Evolutionary conservation across 2,888 invertebrate species (phyloP).

Genomic region (Odontomyia ornata): DNA sequence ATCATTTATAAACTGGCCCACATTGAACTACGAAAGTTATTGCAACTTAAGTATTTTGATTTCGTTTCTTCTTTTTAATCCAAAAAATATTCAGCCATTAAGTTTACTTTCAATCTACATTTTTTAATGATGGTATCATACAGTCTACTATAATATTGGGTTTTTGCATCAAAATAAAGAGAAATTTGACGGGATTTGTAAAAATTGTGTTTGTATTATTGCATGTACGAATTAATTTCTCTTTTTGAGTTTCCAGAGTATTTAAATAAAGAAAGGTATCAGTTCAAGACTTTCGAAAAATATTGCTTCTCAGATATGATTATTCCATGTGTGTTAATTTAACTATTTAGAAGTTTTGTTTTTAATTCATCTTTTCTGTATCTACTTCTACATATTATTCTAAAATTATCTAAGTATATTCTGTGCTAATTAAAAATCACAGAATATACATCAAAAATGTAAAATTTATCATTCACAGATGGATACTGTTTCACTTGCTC

Average conservation of each 20-base stretch:
- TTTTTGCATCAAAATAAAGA: background rate
- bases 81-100: too few relatives aligned
- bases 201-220: too few relatives aligned
- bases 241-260: background rate
- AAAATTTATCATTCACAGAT: constrained; percentile 41
- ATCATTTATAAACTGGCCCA: too few relatives aligned
- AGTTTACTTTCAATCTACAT: too few relatives aligned
- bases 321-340: constrained; percentile 4
- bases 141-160: background rate
- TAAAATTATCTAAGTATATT: constrained; percentile 11
- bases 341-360: background rate
- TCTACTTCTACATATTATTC: background rate
- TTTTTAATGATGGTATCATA: too few relatives aligned
- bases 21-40: too few relatives aligned
- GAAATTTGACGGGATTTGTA: too few relatives aligned
- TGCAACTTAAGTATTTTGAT: too few relatives aligned
- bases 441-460: constrained; percentile 8
- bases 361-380: background rate
- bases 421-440: constrained; percentile 1
- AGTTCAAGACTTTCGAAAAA: background rate
- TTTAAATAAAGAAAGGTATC: background rate
- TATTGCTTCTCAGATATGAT: constrained; percentile 43
- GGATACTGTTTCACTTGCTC: constrained; percentile 38
- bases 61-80: too few relatives aligned
- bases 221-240: too few relatives aligned